These are phyloP conservation scores for Donacobius atricapilla DNA, from an alignment of 2,113 vertebrate genomes.

Conservation along the genomic window DNA sequence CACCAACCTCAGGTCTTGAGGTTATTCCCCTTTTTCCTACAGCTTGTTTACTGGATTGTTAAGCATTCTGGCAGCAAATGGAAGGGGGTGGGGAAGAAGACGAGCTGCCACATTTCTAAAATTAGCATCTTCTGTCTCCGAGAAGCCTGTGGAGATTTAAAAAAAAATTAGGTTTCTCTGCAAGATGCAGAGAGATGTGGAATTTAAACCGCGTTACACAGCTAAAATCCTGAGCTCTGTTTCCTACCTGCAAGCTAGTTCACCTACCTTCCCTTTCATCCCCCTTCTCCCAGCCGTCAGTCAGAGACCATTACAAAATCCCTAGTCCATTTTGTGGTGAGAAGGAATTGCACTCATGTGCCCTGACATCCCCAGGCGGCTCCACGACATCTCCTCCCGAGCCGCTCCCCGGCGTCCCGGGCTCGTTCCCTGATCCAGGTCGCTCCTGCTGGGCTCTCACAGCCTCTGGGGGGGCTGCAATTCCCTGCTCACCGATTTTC, in stretches of 20 bases:
- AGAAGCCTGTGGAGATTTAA: constrained; percentile 61
- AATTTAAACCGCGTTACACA: not conserved
- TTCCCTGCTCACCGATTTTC: not conserved
- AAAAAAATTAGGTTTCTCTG: constrained; percentile 55
- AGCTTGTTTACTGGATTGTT: constrained; percentile 59
- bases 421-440: not conserved
- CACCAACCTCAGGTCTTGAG: not conserved
- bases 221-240: not conserved
- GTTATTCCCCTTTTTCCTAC: not conserved
- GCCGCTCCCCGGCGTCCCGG: not conserved
- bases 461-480: not conserved
- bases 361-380: not conserved
- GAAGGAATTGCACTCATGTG: not conserved
- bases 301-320: not conserved
- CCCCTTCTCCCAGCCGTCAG: not conserved
- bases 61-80: constrained; percentile 54
- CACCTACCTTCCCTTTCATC: not conserved
- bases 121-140: constrained; percentile 62
- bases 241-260: not conserved
- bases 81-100: constrained; percentile 47
- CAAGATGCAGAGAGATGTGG: constrained; percentile 23
- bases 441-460: not conserved
- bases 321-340: not conserved
- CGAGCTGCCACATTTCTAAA: constrained; percentile 65
- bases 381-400: not conserved